Conservation (phyloP, 2,113 vertebrate genomes). For the Nymphicus hollandicus region DNA sequence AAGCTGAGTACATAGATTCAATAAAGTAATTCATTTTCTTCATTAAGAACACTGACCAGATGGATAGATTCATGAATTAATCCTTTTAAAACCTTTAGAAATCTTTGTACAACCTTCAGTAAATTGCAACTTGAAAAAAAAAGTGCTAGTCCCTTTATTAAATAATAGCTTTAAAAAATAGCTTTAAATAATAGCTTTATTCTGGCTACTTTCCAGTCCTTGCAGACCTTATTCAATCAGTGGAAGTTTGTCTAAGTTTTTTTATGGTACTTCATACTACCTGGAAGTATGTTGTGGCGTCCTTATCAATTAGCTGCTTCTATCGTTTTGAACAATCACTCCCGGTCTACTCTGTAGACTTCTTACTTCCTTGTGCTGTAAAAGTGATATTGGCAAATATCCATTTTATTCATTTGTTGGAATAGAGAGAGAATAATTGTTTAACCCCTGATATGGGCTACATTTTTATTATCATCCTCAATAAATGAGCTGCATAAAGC, state of each 20-base stretch:
- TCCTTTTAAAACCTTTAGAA: neutral
- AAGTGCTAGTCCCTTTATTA: neutral
- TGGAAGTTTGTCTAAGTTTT: neutral
- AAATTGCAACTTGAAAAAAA: neutral
- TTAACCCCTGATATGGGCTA: neutral
- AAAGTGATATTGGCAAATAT: slow-evolving; percentile 28
- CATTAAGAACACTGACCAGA: neutral
- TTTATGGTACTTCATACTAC: neutral
- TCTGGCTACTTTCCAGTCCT: neutral
- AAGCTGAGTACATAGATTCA: neutral
- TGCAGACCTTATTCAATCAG: neutral
- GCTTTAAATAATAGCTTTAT: neutral
- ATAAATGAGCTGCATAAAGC: neutral
- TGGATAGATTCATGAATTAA: neutral
- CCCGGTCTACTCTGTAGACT: neutral
- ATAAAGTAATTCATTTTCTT: neutral
- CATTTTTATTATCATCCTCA: neutral
- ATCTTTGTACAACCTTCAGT: neutral
- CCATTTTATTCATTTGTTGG: neutral
- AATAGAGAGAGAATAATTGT: neutral
- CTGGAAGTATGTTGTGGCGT: neutral
- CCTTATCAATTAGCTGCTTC: neutral
- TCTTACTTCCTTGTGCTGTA: neutral
- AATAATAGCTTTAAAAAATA: neutral
- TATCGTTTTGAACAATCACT: neutral